A percentile compares a stretch with the other conserved stretches of the same genome.
phyloP scores from a whole-genome alignment of 2,113 vertebrate species.

The Pseudorectes ferrugineus region DNA sequence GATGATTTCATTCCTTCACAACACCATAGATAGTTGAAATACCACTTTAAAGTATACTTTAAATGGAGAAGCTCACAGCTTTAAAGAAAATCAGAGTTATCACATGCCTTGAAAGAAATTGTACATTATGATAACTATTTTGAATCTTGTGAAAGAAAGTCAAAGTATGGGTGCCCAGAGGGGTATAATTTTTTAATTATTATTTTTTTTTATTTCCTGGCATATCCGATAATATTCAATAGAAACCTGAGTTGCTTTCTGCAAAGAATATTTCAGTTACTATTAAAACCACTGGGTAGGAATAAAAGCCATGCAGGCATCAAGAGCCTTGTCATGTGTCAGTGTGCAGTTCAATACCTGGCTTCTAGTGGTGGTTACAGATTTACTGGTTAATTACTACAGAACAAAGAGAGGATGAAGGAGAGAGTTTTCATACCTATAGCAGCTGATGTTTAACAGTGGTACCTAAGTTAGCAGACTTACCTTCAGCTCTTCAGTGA shows the following conservation, averaged over 20 bases:
- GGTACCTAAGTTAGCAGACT: not conserved
- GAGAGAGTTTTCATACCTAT: not conserved
- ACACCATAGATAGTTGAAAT: not conserved
- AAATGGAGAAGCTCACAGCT: not conserved
- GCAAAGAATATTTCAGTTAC: not conserved
- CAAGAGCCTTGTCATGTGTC: not conserved
- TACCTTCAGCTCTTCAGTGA: not conserved
- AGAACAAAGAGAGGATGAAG: not conserved
- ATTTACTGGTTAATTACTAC: not conserved
- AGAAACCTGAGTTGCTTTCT: not conserved
- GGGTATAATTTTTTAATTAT: not conserved
- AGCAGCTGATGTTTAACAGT: not conserved
- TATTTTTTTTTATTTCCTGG: not conserved
- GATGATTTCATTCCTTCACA: not conserved
- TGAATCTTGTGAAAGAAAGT: not conserved
- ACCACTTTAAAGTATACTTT: not conserved
- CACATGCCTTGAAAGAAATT: not conserved
- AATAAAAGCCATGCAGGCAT: not conserved
- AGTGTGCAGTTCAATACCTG: rapidly evolving
- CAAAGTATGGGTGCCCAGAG: not conserved
- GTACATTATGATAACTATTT: not conserved
- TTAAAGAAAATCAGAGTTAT: not conserved
- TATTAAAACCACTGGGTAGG: not conserved
- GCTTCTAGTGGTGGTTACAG: not conserved
- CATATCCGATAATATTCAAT: not conserved